A percentile compares a stretch with the other conserved stretches of the same genome.
phyloP scores from a whole-genome alignment of 2,888 invertebrate genomes.

The Epiblema foenella region DNA sequence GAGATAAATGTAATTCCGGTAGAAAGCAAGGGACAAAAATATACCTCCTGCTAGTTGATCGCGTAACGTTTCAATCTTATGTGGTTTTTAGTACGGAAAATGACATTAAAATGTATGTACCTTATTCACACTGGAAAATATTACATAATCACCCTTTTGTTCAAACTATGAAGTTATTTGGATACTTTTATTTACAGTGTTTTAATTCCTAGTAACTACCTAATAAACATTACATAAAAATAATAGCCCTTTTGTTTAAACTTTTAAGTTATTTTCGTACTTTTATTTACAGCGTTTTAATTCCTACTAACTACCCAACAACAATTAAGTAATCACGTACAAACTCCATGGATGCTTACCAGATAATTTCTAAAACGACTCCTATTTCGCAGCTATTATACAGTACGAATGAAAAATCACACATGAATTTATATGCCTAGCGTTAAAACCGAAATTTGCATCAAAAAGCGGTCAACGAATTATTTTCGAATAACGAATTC shows the following conservation, averaged over 20 bases:
- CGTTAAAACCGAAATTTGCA: constrained; percentile 38
- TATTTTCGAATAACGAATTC: constrained; percentile 38
- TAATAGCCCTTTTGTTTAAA: too few relatives aligned
- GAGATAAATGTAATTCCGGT: neutral
- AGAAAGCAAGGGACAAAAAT: neutral
- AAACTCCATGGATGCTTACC: neutral
- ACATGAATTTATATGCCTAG: constrained; percentile 28
- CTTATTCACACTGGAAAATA: too few relatives aligned
- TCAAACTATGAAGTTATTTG: too few relatives aligned
- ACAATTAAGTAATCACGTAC: neutral
- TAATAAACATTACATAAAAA: too few relatives aligned
- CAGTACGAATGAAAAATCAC: constrained; percentile 24
- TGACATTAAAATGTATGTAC: too few relatives aligned
- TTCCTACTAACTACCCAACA: too few relatives aligned
- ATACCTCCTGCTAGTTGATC: too few relatives aligned
- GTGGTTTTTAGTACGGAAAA: too few relatives aligned
- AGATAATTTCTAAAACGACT: constrained; percentile 26
- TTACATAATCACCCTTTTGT: too few relatives aligned
- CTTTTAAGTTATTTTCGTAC: neutral
- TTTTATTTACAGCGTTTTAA: neutral
- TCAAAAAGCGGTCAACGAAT: constrained; percentile 37
- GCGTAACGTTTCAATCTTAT: too few relatives aligned
- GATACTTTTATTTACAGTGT: too few relatives aligned
- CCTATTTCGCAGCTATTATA: constrained; percentile 5
- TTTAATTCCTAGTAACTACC: too few relatives aligned